Evolutionary conservation across 2,113 vertebrate species (phyloP), one percentile per base, ranked within the genome.

Genomic region (Myanophis thanlyinensis): DNA sequence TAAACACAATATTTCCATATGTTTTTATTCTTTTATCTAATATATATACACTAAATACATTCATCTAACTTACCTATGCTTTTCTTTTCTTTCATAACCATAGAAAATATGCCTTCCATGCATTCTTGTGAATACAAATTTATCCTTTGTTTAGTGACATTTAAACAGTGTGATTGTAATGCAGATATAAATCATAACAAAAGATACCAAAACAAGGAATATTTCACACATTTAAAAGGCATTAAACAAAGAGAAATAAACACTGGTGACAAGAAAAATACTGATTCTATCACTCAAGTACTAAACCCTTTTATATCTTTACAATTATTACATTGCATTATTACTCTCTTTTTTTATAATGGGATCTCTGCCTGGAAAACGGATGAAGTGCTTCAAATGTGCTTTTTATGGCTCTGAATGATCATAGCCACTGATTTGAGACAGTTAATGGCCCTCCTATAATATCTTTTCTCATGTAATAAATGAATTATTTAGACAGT

Each of bases 361-460:
- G 2, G 22, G 91, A 94, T 90, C 3, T 4, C 25, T 94, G 95
- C 56, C 80, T 87, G 15, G 49, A 87, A 94, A 94, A 91, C 46
- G 44, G 25, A 91, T 23, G 89, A 54, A 92, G 93, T 88, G 91
- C 27, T 54, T 5, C 54, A 93, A 54, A 11, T 0, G 1, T 46
- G 87, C 44, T 52, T 54, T 89, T 90, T 73, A 59, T 86, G 30
- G 67, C 92, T 52, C 88, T 6, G 30, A 1, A 23, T 11, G 87
- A 90, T 92, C 49, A 53, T 91, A 92, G 27, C 92, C 0, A 73
- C 51, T 51, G 8, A 59, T 80, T 1, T 90, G 67, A 80, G 1
- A 25, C 46, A 2, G 62, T 93, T 53, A 53, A 51, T 0, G 0
- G 3, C 40, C 89, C 51, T 18, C 27, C 53, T 62, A 30, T 59